These are phyloP conservation scores for Plodia interpunctella DNA, from an alignment of 1,140 invertebrate species.

Conservation along the genomic window DNA sequence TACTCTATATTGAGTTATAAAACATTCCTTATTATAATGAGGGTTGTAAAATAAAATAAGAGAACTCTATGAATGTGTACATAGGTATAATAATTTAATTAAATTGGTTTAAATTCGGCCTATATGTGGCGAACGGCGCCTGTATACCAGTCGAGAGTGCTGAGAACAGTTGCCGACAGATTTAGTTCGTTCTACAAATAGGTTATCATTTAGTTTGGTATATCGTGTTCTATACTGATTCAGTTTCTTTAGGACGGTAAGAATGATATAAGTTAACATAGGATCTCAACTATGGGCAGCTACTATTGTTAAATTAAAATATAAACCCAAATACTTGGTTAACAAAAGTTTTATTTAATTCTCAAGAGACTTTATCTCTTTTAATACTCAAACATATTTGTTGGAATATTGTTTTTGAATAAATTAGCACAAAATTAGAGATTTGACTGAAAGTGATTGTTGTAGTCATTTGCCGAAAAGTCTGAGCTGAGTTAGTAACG, in stretches of 20 bases:
- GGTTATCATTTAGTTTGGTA: constrained; percentile 8
- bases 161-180: constrained; percentile 9
- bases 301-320: constrained; percentile 32
- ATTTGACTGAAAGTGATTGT: constrained; percentile 50
- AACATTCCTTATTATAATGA: constrained; percentile 60
- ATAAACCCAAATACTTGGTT: constrained; percentile 14
- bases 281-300: constrained; percentile 42
- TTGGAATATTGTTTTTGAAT: constrained; percentile 26
- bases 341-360: constrained; percentile 21
- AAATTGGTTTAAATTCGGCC: constrained; percentile 58
- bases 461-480: constrained; percentile 48
- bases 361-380: constrained; percentile 15
- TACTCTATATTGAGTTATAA: constrained; percentile 51
- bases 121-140: constrained; percentile 40
- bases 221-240: constrained; percentile 1
- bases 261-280: constrained; percentile 23
- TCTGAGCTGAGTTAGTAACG: constrained; percentile 36
- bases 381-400: constrained; percentile 15
- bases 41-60: constrained; percentile 64
- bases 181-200: constrained; percentile 9
- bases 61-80: constrained; percentile 55
- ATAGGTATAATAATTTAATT: constrained; percentile 49
- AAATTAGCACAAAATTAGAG: constrained; percentile 30
- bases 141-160: constrained; percentile 4
- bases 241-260: constrained; percentile 18